phyloP scores from a whole-genome alignment of 2,888 invertebrate genomes.

The Seira sanloemensis region DNA sequence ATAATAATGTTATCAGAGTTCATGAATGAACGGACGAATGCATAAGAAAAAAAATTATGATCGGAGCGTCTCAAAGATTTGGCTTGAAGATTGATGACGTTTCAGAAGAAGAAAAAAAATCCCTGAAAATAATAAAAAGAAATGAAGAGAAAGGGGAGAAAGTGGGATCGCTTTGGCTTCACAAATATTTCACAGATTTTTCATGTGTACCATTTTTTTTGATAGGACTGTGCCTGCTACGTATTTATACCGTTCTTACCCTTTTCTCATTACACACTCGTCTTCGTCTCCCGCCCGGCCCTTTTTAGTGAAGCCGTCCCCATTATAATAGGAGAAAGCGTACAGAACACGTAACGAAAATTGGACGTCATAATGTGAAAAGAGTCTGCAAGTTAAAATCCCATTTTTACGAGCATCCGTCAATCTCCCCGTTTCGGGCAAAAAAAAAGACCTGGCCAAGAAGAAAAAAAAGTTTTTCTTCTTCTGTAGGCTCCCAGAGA shows the following conservation, averaged over 20 bases:
- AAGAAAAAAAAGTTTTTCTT: constrained; percentile 12
- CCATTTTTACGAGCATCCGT: constrained; percentile 49
- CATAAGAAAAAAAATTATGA: background rate
- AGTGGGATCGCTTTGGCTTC: no score
- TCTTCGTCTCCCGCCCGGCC: no score
- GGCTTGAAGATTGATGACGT: constrained; percentile 47
- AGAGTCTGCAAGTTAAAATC: constrained; percentile 41
- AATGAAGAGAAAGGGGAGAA: background rate
- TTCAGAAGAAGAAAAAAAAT: constrained; percentile 11
- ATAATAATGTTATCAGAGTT: constrained; percentile 37
- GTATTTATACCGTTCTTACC: no score
- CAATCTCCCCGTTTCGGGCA: constrained; percentile 24
- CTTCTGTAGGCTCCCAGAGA: background rate
- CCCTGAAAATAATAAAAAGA: background rate
- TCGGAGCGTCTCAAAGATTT: background rate
- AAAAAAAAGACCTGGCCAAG: background rate
- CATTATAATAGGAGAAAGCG: no score
- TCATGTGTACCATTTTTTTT: no score
- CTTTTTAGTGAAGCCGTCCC: no score
- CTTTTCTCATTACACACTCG: no score
- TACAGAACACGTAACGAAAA: no score
- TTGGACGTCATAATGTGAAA: constrained; percentile 10
- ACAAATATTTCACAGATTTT: no score
- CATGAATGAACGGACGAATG: constrained; percentile 11
- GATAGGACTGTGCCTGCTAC: no score